Percentiles rank a stretch among this genome's conserved stretches.
These are phyloP conservation scores for Sycophaga agraensis DNA, from an alignment of 1,140 invertebrate species.

Conservation along the genomic window DNA sequence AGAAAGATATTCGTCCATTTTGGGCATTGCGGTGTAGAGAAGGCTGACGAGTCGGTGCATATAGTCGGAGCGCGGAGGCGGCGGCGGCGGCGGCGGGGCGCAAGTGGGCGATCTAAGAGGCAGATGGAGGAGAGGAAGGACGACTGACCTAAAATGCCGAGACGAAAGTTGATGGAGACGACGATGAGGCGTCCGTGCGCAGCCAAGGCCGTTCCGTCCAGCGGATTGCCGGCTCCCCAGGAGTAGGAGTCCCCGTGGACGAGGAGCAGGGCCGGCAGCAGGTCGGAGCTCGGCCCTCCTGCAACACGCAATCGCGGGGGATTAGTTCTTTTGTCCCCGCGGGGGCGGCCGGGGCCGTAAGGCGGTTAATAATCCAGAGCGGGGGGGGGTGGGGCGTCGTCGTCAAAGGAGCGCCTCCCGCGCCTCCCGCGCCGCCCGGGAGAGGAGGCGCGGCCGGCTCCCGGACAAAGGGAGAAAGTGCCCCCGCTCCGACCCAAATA, in stretches of 20 bases:
- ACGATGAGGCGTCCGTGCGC: slow-evolving; percentile 91
- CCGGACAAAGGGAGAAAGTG: too few relatives aligned
- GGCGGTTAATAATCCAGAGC: too few relatives aligned
- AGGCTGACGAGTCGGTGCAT: too few relatives aligned
- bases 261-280: slow-evolving; percentile 78
- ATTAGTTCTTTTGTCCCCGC: too few relatives aligned
- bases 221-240: slow-evolving; percentile 91
- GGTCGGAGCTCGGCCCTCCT: slow-evolving; percentile 50
- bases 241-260: slow-evolving; percentile 94
- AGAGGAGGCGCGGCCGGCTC: too few relatives aligned
- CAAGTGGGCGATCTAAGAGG: too few relatives aligned
- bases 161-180: slow-evolving; percentile 95
- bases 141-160: slow-evolving; percentile 89
- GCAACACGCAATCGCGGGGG: slow-evolving; percentile 35
- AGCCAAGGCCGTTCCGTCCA: slow-evolving; percentile 89
- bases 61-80: neutral
- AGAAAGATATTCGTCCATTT: too few relatives aligned
- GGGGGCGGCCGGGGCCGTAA: too few relatives aligned
- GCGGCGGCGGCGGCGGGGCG: neutral
- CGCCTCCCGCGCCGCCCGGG: neutral
- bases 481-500: too few relatives aligned
- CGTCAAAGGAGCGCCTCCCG: neutral
- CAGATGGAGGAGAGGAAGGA: too few relatives aligned
- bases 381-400: too few relatives aligned
- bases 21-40: too few relatives aligned